Conservation (phyloP, 2,113 vertebrate genomes). For the Fregata magnificens region DNA sequence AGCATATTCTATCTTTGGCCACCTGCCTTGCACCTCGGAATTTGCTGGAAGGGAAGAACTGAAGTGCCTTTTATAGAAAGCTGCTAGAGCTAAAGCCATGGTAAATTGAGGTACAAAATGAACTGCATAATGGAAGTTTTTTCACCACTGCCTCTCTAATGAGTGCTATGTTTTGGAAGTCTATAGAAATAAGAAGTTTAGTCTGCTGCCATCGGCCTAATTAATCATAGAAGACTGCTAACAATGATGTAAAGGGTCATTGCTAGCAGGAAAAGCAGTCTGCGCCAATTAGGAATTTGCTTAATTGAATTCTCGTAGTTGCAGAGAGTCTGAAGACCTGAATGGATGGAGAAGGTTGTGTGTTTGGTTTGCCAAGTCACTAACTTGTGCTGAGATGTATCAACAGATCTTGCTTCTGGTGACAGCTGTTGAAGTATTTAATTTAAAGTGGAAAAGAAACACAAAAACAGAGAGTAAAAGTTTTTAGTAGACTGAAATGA, state of each 20-base stretch:
- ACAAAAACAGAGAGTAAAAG: background rate
- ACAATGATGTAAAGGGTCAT: background rate
- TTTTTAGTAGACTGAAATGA: background rate
- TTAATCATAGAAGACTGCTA: background rate
- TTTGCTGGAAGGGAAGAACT: background rate
- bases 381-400: background rate
- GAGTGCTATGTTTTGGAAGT: background rate
- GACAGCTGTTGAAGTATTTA: background rate
- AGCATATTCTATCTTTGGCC: background rate
- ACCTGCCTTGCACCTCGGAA: background rate
- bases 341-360: background rate
- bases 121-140: background rate
- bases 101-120: background rate
- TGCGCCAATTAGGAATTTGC: background rate
- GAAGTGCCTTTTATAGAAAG: background rate
- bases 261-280: background rate
- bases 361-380: background rate
- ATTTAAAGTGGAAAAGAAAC: background rate
- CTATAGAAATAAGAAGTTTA: background rate
- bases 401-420: background rate
- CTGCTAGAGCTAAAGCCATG: background rate
- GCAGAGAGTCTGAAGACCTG: background rate
- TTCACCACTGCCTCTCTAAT: background rate
- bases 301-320: background rate
- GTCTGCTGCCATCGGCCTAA: background rate